A percentile compares a stretch with the other conserved stretches of the same genome.
Conservation (phyloP, 1,140 invertebrate species). For the Drosophila asahinai region DNA sequence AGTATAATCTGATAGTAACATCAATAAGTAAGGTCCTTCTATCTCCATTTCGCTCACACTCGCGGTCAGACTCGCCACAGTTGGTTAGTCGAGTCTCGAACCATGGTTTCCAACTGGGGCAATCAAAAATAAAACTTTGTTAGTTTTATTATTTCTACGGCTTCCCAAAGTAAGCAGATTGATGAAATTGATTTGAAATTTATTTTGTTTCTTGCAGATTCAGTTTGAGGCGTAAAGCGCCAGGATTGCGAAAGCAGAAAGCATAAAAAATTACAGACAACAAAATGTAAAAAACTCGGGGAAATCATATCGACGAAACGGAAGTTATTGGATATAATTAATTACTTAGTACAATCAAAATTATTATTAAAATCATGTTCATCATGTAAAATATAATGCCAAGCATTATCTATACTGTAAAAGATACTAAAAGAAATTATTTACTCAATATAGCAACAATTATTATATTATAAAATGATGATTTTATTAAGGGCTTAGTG, state of each 20-base stretch:
- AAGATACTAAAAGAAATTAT: no score
- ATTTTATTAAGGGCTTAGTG: no score
- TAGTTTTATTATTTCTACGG: neutral
- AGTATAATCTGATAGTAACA: neutral
- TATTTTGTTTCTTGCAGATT: slow-evolving; percentile 3
- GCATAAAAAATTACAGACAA: neutral
- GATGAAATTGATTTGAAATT: neutral
- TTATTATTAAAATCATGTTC: neutral
- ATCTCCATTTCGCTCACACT: neutral
- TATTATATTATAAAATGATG: no score
- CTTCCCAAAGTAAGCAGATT: neutral
- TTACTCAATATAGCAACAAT: no score
- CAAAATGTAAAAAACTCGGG: neutral
- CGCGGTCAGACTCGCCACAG: no score
- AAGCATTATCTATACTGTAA: no score
- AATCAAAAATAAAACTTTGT: neutral
- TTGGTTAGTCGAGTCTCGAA: neutral
- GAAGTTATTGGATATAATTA: neutral
- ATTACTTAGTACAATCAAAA: no score
- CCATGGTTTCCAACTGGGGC: neutral
- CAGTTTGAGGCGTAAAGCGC: neutral
- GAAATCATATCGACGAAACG: neutral
- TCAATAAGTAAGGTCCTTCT: neutral
- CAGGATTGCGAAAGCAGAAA: neutral
- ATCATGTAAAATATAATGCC: neutral